These are phyloP conservation scores for Mugil cephalus DNA, from an alignment of 2,113 vertebrate species.

Conservation along the genomic window DNA sequence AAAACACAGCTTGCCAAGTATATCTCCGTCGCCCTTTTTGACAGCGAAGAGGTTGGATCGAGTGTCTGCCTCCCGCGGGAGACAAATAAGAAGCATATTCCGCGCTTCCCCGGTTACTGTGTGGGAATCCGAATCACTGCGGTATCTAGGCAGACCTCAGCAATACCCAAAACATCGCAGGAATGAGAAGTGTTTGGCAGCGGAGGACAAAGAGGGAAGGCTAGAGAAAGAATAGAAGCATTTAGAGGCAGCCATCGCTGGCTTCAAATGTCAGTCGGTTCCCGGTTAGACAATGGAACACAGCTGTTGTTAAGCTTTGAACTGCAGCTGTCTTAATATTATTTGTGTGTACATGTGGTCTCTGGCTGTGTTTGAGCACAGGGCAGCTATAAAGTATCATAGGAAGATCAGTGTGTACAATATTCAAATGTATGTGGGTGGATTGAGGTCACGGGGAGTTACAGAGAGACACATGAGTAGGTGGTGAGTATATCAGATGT, in stretches of 20 bases:
- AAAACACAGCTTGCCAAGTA: slow-evolving; percentile 61
- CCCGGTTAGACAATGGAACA: slow-evolving; percentile 70
- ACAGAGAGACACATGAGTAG: slow-evolving; percentile 62
- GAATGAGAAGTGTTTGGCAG: slow-evolving; percentile 68
- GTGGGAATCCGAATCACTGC: slow-evolving; percentile 67
- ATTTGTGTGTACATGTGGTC: slow-evolving; percentile 47
- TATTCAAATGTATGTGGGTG: slow-evolving; percentile 52
- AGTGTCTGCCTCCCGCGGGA: slow-evolving; percentile 69
- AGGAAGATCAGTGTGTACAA: slow-evolving; percentile 50
- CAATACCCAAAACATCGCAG: slow-evolving; percentile 72
- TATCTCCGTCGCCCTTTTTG: slow-evolving; percentile 59
- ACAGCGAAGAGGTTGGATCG: slow-evolving; percentile 67
- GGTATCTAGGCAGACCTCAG: slow-evolving; percentile 77
- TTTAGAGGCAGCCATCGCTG: slow-evolving; percentile 62
- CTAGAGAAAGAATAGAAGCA: slow-evolving; percentile 68
- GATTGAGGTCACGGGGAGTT: slow-evolving; percentile 62
- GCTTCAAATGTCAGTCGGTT: slow-evolving; percentile 71
- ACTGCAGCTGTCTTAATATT: slow-evolving; percentile 69
- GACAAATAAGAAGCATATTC: slow-evolving; percentile 70
- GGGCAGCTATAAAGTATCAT: slow-evolving; percentile 42
- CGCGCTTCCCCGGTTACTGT: slow-evolving; percentile 51
- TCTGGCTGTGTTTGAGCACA: slow-evolving; percentile 49
- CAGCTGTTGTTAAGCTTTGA: slow-evolving; percentile 77
- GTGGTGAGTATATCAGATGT: slow-evolving; percentile 55
- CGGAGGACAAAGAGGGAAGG: slow-evolving; percentile 60